Evolutionary conservation across 2,113 vertebrate genomes (phyloP), one percentile per base, ranked within the genome.

Genomic region (Chlamydotis undulata): DNA sequence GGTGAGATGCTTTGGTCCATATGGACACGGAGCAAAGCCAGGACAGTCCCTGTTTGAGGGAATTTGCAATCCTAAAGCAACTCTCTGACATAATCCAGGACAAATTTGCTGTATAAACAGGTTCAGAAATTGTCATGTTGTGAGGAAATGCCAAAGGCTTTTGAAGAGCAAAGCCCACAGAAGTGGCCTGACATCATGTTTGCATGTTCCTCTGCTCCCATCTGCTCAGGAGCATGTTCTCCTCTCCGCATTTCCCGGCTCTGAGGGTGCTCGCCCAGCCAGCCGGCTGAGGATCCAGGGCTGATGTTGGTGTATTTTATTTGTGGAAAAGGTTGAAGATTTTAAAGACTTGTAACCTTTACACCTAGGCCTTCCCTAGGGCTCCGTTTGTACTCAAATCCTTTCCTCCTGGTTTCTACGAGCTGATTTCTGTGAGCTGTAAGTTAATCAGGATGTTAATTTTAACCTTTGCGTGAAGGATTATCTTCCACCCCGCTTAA

Each of bases 371-470:
- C 23, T 65, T 78, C 90, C 92, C 75, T 29, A 14, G 53, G 69
- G 49, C 70, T 88, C 67, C 28, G 2, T 65, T 84, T 7, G 2
- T 9, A 12, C 71, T 65, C 41, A 12, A 59, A 39, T 69, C 63
- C 49, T 77, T 75, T 57, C 53, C 15, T 4, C 41, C n/a, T 45
- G 35, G 22, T 41, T 91, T 31, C 77, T 59, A 0, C 35, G 61
- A 81, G 69, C 69, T 68, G 90, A 56, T 78, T 89, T 84, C 78
- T 82, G 33, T 35, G 85, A 88, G 75, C 75, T 85, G 85, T 75
- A 78, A 73, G 70, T 90, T 92, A 85, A 96, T 91, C 70, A 73
- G 78, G 71, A 86, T 94, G 85, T 69, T 96, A 94, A 96, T 94
- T 95, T 93, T 83, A 90, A 93, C 95, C 78, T 94, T 93, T 95